Evolutionary conservation across 2,113 vertebrate genomes (phyloP).

Genomic region (Struthio camelus): DNA sequence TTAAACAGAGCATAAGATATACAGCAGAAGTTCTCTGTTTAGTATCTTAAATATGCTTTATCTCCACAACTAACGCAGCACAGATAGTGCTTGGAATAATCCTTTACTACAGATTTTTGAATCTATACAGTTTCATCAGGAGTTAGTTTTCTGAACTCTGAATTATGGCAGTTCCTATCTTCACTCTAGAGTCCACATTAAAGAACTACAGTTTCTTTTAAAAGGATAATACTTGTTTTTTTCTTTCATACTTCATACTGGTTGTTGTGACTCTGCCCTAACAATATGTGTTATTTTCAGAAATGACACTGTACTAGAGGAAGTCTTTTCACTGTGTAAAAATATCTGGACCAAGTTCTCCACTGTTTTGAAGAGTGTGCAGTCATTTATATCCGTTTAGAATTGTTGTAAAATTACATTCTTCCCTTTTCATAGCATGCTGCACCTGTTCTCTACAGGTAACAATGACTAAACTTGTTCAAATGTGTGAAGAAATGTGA

Average conservation of each 20-base stretch:
- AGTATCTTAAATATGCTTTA: neutral
- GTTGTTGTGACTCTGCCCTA: neutral
- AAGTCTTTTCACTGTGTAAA: neutral
- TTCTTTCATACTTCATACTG: neutral
- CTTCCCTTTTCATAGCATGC: neutral
- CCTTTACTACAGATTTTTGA: neutral
- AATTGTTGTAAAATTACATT: neutral
- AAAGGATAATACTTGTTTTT: neutral
- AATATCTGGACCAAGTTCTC: neutral
- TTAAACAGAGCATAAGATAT: neutral
- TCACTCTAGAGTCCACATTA: neutral
- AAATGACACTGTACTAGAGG: neutral
- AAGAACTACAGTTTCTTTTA: neutral
- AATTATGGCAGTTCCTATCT: neutral
- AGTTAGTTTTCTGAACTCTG: neutral
- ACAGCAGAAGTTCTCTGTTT: neutral
- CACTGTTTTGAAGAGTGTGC: neutral
- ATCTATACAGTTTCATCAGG: neutral
- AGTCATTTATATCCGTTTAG: neutral
- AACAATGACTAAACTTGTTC: neutral
- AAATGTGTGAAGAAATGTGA: neutral
- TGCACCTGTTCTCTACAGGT: neutral
- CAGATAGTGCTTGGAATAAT: neutral
- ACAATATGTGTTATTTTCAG: neutral
- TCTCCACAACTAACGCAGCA: neutral